Evolutionary conservation across 2,888 invertebrate species (phyloP).

Genomic region (Harmothoe impar): DNA sequence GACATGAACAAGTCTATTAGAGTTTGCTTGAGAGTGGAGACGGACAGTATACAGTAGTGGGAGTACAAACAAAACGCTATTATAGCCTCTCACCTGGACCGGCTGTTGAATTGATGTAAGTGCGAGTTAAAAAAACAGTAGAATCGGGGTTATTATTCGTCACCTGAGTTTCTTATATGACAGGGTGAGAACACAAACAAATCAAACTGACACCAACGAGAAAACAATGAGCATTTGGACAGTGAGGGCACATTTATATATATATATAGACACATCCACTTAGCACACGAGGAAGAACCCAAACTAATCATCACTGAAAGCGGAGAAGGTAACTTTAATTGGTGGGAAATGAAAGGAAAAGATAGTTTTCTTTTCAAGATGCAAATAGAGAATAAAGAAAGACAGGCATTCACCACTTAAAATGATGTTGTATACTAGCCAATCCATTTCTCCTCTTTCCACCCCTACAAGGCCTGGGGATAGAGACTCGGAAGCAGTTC

Average conservation of each 20-base stretch:
- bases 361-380: slow-evolving; percentile 30
- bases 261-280: slow-evolving; percentile 29
- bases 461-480: slow-evolving; percentile 52
- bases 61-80: slow-evolving; percentile 60
- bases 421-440: slow-evolving; percentile 59
- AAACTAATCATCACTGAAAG: slow-evolving; percentile 54
- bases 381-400: slow-evolving; percentile 56
- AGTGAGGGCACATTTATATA: slow-evolving; percentile 33
- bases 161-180: slow-evolving; percentile 57
- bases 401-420: slow-evolving; percentile 58
- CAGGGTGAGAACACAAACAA: slow-evolving; percentile 61
- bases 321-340: slow-evolving; percentile 44
- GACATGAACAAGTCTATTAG: slow-evolving; percentile 58
- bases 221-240: slow-evolving; percentile 44
- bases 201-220: slow-evolving; percentile 60
- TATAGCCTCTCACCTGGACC: slow-evolving; percentile 63
- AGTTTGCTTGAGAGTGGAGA: slow-evolving; percentile 60
- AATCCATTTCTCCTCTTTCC: slow-evolving; percentile 60
- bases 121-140: slow-evolving; percentile 64
- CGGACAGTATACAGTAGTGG: slow-evolving; percentile 63
- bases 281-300: slow-evolving; percentile 58
- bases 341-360: slow-evolving; percentile 46
- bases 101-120: slow-evolving; percentile 62
- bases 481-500: slow-evolving; percentile 27
- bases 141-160: slow-evolving; percentile 64